phyloP scores from a whole-genome alignment of 2,113 vertebrate species.

The Chamaetylas fuelleborni region DNA sequence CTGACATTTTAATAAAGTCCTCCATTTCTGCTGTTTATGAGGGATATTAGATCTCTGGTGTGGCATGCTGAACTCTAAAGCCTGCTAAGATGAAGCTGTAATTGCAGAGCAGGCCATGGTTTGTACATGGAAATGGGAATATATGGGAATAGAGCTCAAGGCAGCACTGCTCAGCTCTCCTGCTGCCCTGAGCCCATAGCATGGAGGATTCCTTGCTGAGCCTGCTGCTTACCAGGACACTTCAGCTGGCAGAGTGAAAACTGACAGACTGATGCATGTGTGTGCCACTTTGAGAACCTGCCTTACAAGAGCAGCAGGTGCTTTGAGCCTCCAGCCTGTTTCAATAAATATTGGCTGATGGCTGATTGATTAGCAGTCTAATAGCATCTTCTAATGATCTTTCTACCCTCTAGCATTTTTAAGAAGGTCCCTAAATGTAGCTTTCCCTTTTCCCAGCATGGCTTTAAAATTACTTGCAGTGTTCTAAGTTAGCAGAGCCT shows the following conservation, averaged over 20 bases:
- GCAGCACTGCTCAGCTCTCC: neutral
- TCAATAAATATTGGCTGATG: neutral
- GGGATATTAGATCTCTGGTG: neutral
- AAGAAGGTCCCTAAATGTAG: neutral
- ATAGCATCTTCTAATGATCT: neutral
- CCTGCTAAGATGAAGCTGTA: neutral
- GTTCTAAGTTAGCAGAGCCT: neutral
- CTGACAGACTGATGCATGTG: neutral
- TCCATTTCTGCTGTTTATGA: neutral
- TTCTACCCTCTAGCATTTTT: neutral
- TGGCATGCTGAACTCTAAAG: neutral
- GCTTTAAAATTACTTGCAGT: neutral
- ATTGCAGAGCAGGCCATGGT: neutral
- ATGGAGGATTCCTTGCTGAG: neutral
- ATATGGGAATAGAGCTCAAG: neutral
- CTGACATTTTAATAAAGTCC: neutral
- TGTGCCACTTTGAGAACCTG: neutral
- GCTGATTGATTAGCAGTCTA: neutral
- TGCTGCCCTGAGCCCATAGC: neutral
- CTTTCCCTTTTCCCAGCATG: neutral
- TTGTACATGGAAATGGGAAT: neutral
- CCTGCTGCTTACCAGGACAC: neutral
- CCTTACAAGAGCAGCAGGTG: neutral
- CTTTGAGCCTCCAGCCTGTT: neutral
- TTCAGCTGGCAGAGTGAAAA: neutral